Evolutionary conservation across 2,113 vertebrate genomes (phyloP).

Genomic region (Dipodomys stephensi): DNA sequence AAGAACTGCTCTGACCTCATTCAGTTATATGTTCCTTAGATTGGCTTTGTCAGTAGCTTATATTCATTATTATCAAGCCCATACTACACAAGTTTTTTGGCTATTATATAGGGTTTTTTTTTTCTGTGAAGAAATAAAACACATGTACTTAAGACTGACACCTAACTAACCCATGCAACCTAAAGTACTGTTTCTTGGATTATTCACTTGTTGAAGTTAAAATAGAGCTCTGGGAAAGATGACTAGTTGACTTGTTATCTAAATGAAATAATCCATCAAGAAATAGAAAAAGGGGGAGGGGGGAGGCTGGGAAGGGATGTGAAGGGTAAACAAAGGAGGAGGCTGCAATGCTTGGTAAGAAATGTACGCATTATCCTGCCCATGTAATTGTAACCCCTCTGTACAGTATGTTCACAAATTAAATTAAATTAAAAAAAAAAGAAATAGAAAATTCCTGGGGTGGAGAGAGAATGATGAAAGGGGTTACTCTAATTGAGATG

Average conservation of each 20-base stretch:
- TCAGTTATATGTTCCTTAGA: neutral
- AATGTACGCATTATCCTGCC: no score
- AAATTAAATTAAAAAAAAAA: no score
- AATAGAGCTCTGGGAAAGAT: constrained; percentile 13
- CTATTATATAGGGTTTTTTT: neutral
- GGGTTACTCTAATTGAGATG: no score
- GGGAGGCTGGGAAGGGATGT: no score
- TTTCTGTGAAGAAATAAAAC: constrained; percentile 33
- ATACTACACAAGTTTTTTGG: neutral
- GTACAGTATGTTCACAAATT: no score
- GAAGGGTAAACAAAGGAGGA: no score
- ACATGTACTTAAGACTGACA: neutral
- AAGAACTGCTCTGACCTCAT: neutral
- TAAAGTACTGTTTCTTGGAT: neutral
- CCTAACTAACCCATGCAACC: neutral
- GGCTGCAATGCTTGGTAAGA: no score
- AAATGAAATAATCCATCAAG: constrained; percentile 37
- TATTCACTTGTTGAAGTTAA: constrained; percentile 42
- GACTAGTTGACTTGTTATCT: constrained; percentile 7
- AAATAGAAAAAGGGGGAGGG: no score
- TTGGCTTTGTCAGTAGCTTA: neutral
- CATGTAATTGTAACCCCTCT: no score
- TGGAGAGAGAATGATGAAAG: no score
- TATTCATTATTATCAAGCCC: neutral
- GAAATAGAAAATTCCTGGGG: neutral